phyloP scores from a whole-genome alignment of 2,113 vertebrate genomes.

The Origma solitaria region DNA sequence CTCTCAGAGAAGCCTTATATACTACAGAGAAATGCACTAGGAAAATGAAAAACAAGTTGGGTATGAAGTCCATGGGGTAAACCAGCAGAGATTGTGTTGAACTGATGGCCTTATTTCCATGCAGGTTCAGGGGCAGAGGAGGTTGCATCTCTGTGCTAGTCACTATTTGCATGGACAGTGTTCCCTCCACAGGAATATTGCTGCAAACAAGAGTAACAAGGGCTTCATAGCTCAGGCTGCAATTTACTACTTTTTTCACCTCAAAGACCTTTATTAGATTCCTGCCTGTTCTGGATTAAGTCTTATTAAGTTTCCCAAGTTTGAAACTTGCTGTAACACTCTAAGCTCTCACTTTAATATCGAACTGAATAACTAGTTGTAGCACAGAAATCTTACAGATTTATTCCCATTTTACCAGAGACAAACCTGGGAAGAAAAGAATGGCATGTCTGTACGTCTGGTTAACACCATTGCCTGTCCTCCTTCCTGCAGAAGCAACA shows the following conservation, averaged over 20 bases:
- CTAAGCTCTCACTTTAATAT: not conserved
- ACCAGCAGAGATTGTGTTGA: not conserved
- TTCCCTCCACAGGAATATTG: not conserved
- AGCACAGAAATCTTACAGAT: not conserved
- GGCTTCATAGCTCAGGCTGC: not conserved
- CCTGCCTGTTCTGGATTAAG: not conserved
- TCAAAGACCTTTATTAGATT: not conserved
- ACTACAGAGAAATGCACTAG: conserved; percentile 36
- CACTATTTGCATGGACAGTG: not conserved
- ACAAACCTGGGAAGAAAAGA: not conserved
- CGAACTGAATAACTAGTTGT: not conserved
- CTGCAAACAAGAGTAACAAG: not conserved
- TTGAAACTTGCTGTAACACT: not conserved
- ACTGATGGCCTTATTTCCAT: conserved; percentile 6
- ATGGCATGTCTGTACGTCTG: not conserved
- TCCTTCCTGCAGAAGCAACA: not conserved
- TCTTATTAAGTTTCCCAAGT: not conserved
- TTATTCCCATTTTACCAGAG: not conserved
- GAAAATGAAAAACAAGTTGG: conserved; percentile 52
- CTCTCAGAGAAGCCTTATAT: conserved; percentile 16
- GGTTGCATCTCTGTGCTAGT: not conserved
- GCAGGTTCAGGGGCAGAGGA: not conserved
- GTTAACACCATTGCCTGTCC: not conserved
- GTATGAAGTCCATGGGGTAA: conserved; percentile 6
- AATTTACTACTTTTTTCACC: not conserved